Evolutionary conservation across 1,140 invertebrate species (phyloP), one percentile per base, ranked within the genome.

Genomic region (Nasonia giraulti): DNA sequence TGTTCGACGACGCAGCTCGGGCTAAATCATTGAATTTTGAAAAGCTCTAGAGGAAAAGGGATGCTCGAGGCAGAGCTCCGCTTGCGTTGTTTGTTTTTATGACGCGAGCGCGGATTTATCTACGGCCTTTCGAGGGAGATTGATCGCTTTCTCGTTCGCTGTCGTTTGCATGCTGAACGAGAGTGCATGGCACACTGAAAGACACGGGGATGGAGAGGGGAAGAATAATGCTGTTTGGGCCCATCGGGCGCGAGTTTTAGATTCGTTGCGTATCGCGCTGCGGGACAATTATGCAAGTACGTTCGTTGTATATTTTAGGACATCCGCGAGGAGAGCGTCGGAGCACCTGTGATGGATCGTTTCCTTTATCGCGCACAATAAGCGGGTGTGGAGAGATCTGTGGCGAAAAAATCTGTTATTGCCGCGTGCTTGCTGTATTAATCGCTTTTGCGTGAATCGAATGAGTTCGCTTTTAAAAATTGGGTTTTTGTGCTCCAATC

Each of bases 1-100:
- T 40, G 27, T 74, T 74, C 71, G 12, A 5, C 33, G n/a, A 7
- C 73, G 37, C 2, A 40, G 17, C 73, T 71, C 33, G 33, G 37
- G 75, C 44, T 77, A 44, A 77, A 77, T 77, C 75, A 55, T 78
- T 31, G 76, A 78, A 78, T 78, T 78, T 78, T n/a, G 17, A 66
- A 78, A 78, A 78, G 40, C 76, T 78, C 50, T 10, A 14, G 76
- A 17, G 44, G 31, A 23, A 50, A 23, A 62, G 17, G 55, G 55
- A n/a, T 12, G 11, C 33, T 14, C 71, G 71, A 40, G 11, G 5
- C 4, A 31, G 40, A 14, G 20, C 55, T 62, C 55, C 17, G 27
- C 27, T n/a, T 6, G 55, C 17, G 55, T 62, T 62, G 17, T 62
- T 62, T 20, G 17, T 75, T 75, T 75, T 75, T 75, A 75, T 40